A percentile compares a stretch with the other conserved stretches of the same genome.
phyloP scores from a whole-genome alignment of 2,113 vertebrate species.

The Corynorhinus townsendii region DNA sequence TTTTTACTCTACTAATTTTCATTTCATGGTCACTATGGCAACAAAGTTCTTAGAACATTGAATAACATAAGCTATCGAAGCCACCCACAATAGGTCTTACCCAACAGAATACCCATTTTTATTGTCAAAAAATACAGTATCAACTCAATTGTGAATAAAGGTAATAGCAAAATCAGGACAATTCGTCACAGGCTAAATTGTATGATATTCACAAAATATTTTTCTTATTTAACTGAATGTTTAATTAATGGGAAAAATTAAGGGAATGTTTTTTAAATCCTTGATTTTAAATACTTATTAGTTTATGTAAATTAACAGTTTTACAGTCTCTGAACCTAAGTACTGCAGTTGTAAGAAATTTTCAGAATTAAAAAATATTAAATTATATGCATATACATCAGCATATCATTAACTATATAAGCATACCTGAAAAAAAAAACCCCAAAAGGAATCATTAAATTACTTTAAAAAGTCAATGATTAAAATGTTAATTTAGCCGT shows the following conservation, averaged over 20 bases:
- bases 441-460: neutral
- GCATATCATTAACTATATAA: neutral
- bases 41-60: constrained; percentile 14
- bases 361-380: neutral
- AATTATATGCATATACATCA: neutral
- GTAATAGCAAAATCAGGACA: neutral
- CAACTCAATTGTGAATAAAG: constrained; percentile 3
- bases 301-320: neutral
- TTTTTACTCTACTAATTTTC: constrained; percentile 9
- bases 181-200: neutral
- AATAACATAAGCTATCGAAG: neutral
- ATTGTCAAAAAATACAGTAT: neutral
- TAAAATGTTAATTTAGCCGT: neutral
- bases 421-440: neutral
- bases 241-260: neutral
- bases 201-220: neutral
- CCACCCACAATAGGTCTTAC: neutral
- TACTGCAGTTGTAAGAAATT: neutral
- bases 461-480: neutral
- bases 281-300: neutral
- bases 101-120: constrained; percentile 10
- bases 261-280: neutral
- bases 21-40: neutral
- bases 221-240: neutral
- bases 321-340: neutral